Evolutionary conservation across 2,888 invertebrate species (phyloP), one percentile per base, ranked within the genome.

Genomic region (Arctia plantaginis): DNA sequence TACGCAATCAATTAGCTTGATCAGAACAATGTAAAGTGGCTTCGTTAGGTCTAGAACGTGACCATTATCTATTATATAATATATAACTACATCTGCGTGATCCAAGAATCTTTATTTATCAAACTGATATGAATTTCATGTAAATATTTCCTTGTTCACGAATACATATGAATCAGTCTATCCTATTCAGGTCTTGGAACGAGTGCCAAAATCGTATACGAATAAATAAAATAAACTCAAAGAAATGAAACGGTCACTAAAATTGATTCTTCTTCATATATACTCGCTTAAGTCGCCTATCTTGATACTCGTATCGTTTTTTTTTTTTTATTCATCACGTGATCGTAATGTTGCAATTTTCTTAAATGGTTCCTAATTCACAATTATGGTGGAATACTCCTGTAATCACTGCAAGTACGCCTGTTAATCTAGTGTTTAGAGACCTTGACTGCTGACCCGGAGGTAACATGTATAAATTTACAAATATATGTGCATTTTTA

Each of bases 31-130:
- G 27, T 27, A 62, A 39, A 72, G 23, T 51, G 51, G 71, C 55
- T 55, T 51, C 20, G 35, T 67, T 47, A 55, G 47, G 66, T 41
- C 10, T 44, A 66, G 72, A 77, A 85, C 83, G 84, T 83, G 86
- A 79, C 76, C 51, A 41, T 72, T 70, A 73, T 83, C 81, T 75
- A 70, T 75, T 81, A 76, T 70, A 73, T 76, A 44, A 33, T 41
- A 67, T n/a, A 39, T 47, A 62, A 51, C 68, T 69, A 68, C 33
- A 33, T 51, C 68, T 51, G 51, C 51, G 68, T 51, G 51, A 69
- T 69, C 68, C 23, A 20, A 69, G 68, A 69, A 47, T 71, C 35
- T 67, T 27, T 59, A 66, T 55, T 44, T 70, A 74, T 47, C 41
- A 27, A 20, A 73, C 77, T 79, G 47, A 65, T 78, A 76, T 66